Base-by-base conservation (phyloP, 2,797 vertebrate genomes). In the Apogon talboti region DNA sequence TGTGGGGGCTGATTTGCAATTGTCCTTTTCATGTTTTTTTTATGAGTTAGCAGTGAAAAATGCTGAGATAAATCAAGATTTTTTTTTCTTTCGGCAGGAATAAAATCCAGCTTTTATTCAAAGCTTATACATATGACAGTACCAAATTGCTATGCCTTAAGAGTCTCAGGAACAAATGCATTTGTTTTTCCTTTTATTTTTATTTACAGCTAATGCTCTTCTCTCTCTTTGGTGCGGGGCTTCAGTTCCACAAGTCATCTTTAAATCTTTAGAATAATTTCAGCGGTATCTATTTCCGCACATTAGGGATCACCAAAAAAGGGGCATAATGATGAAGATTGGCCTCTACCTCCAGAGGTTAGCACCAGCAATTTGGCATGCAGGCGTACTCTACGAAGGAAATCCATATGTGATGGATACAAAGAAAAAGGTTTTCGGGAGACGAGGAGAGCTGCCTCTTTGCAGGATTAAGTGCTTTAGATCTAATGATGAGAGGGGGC, bases 391-490 rank as follows among this genome's bases (percentile, higher is more conserved):
- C 41, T 43, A 66, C 14, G 9, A 74, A 68, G 55, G 71, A 76
- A 82, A 89, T 88, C 80, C 79, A 86, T 77, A 68, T 57, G 78
- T 74, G 69, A 82, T 71, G 19, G 79, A 88, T 70, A 78, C 57
- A 78, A 82, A 82, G 70, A 72, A 58, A 35, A 78, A 78, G 71
- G 52, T 84, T 82, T 85, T 79, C 42, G 35, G 75, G 40, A 51
- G 50, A 87, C 72, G 68, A 79, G 47, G 21, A 64, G 79, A 76
- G 68, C 58, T 13, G 72, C 56, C 71, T 86, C 70, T 76, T 55
- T 68, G 81, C 62, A 66, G 87, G 91, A 91, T 92, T 90, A 91
- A 89, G 84, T 74, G 81, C 84, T 89, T 91, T 84, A 86, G 76
- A 89, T 88, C 69, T 87, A 86, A 89, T 90, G 74, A 91, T 91